A percentile compares a stretch with the other conserved stretches of the same genome.
Conservation (phyloP, 2,797 vertebrate species). For the Hoplostethus atlanticus region DNA sequence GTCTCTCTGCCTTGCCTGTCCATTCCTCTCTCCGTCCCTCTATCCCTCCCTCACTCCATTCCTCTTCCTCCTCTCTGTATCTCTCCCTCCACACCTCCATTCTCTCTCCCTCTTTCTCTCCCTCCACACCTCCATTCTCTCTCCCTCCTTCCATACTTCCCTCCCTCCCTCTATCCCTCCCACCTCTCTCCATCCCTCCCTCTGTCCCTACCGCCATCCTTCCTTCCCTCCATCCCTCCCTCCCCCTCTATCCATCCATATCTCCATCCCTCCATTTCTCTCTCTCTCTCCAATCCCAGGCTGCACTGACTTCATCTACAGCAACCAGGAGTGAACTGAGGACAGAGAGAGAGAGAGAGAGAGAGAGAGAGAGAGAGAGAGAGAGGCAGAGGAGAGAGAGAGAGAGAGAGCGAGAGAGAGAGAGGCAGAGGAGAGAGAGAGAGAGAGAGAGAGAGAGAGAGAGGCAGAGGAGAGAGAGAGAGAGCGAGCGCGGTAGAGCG, state of each 20-base stretch:
- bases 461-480: conserved; percentile 1
- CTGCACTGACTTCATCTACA: conserved; percentile 23
- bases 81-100: neutral
- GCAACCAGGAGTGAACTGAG: conserved; percentile 52
- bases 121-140: too few species aligned
- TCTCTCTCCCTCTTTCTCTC: neutral
- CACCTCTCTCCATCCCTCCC: neutral
- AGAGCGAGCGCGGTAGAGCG: conserved; percentile 34
- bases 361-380: conserved; percentile 2
- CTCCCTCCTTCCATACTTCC: neutral
- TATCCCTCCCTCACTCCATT: neutral
- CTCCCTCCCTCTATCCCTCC: neutral
- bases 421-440: conserved; percentile 3
- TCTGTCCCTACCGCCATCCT: neutral
- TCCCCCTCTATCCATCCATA: neutral
- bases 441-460: conserved; percentile 7
- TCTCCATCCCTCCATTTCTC: neutral
- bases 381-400: conserved; percentile 1
- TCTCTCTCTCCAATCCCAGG: conserved; percentile 19
- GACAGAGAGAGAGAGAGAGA: conserved; percentile 36
- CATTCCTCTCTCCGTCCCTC: neutral
- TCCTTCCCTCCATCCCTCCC: neutral
- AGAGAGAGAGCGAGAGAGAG: conserved; percentile 14
- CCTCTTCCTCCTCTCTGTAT: too few species aligned
- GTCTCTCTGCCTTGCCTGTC: neutral